Base-by-base conservation (phyloP, 2,113 vertebrate species). In the Rhabdomys dilectus region DNA sequence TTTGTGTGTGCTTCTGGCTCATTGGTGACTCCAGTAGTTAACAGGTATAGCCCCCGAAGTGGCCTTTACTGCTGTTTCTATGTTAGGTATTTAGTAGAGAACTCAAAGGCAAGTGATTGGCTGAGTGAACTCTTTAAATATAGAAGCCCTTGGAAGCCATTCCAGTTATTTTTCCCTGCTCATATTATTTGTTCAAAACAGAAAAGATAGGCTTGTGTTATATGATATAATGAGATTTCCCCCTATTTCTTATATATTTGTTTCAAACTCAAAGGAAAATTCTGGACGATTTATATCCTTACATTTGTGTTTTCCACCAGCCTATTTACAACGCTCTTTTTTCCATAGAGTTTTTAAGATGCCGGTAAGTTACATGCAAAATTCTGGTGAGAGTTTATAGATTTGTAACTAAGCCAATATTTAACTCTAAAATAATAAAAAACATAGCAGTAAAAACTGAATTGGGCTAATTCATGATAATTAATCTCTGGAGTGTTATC, bases 401-500 rank as follows among this genome's bases (percentile, higher is more conserved):
- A 86, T 94, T 89, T 87, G n/a, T 93, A 81, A 36, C 88, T 93
- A 94, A 97, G 84, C 73, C 93, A 95, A 89, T 89, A 97, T 92
- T 93, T 89, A 91, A 97, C 91, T 84, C 89, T 94, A 94, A 96
- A 97, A 94, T 91, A 94, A 97, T 96, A 84, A 97, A 97, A 97
- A 96, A 42, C 24, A 93, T 85, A 90, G 39, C 76, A 88, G 31
- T 94, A 97, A 94, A 96, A 96, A 84, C 22, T 77, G 93, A 93
- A 94, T 91, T 66, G 91, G 58, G 51, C 45, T 91, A 97, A 96
- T 66, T 97, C 86, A 94, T 66, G 81, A 75, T 70, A 93, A 96
- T 95, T 97, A 96, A 93, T 86, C 96, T 85, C 93, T 91, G 34
- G 62, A 70, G 88, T 91, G 75, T 95, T 93, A 91, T 94, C 62